phyloP scores from a whole-genome alignment of 2,113 vertebrate genomes.

The Indri indri region DNA sequence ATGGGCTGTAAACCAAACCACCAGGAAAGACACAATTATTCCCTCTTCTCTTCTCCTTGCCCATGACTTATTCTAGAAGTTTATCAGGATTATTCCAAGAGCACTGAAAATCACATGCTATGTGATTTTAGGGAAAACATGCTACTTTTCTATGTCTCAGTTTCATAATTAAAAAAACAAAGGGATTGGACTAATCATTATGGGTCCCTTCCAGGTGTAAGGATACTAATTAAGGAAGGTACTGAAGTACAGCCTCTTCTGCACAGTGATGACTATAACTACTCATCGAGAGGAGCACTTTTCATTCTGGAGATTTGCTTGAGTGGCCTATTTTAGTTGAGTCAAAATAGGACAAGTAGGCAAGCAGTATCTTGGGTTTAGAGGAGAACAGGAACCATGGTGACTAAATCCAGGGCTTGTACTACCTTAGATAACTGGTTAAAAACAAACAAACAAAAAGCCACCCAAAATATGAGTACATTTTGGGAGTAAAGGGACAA shows the following conservation, averaged over 20 bases:
- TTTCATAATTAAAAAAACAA: not conserved
- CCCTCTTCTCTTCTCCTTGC: not conserved
- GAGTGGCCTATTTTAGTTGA: not conserved
- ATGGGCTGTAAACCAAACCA: not conserved
- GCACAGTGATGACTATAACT: not conserved
- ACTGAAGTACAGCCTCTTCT: not conserved
- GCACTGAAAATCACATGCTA: not conserved
- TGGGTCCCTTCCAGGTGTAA: not conserved
- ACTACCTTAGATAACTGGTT: not conserved
- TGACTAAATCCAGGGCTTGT: not conserved
- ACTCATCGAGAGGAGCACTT: not conserved
- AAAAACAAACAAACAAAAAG: not conserved
- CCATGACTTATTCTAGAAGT: not conserved
- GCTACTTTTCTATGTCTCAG: not conserved
- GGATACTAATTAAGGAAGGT: not conserved
- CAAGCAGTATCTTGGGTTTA: not conserved
- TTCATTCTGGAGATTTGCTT: constrained; percentile 19
- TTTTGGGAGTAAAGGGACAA: not conserved
- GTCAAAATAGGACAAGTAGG: not conserved
- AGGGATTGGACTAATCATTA: not conserved
- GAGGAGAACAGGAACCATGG: not conserved
- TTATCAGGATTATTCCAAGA: not conserved
- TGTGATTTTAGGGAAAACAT: not conserved
- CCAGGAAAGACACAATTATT: not conserved
- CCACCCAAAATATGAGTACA: not conserved